These are phyloP conservation scores for Coendou prehensilis DNA, from an alignment of 2,797 vertebrate species.

Conservation along the genomic window DNA sequence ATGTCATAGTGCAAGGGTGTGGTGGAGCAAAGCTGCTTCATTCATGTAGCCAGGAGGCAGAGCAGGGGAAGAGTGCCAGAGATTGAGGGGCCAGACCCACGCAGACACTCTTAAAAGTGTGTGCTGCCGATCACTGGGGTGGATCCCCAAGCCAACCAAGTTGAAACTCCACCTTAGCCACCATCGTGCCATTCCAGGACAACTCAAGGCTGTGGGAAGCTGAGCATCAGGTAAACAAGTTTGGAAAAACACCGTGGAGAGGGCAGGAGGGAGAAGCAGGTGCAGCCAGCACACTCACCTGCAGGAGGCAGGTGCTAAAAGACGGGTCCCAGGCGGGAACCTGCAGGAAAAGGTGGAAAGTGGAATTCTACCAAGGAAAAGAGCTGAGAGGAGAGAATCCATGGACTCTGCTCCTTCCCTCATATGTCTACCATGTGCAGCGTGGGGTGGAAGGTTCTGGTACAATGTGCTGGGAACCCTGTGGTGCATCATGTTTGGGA, in stretches of 20 bases:
- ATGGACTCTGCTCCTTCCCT: background rate
- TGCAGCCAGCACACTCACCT: background rate
- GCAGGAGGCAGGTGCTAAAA: background rate
- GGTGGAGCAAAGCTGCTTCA: background rate
- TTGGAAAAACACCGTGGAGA: background rate
- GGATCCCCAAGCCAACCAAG: background rate
- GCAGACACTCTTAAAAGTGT: background rate
- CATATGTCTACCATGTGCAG: background rate
- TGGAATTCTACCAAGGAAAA: background rate
- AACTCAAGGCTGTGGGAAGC: background rate
- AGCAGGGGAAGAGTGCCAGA: background rate
- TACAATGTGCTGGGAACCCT: background rate
- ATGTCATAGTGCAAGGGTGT: background rate
- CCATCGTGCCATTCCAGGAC: background rate
- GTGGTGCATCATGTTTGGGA: background rate
- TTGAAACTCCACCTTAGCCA: background rate
- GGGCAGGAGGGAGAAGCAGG: no score
- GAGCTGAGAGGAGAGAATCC: background rate
- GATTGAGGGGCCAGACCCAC: background rate
- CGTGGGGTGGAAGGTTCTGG: background rate
- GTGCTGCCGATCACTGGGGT: background rate
- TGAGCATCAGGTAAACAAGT: no score
- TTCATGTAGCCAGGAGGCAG: background rate
- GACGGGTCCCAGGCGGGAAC: background rate
- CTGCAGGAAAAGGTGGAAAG: background rate